Evolutionary conservation across 2,888 invertebrate species (phyloP).

Genomic region (Campoplex nolae): DNA sequence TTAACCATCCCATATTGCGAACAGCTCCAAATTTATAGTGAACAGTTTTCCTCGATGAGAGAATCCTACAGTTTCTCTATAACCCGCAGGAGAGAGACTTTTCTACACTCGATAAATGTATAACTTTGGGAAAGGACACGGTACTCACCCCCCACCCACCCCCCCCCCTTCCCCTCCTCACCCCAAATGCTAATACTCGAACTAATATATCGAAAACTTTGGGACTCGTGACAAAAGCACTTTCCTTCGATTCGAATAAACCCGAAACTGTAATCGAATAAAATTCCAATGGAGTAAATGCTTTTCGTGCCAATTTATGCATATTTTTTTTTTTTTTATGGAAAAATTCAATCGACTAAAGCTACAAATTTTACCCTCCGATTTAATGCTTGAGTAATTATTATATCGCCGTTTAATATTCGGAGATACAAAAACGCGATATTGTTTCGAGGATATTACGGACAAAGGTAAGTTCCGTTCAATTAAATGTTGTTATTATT

Average conservation of each 20-base stretch:
- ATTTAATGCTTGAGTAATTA: neutral
- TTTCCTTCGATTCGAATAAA: constrained; percentile 14
- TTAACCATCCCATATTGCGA: constrained; percentile 64
- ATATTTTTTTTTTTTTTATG: no score
- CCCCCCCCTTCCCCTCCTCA: no score
- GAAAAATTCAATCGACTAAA: neutral
- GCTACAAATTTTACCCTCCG: neutral
- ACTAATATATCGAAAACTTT: constrained; percentile 41
- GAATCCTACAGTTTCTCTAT: neutral
- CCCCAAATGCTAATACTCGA: constrained; percentile 36
- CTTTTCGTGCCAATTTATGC: neutral
- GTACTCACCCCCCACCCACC: neutral
- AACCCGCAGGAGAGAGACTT: neutral
- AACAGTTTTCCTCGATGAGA: constrained; percentile 47
- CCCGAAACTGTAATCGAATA: neutral
- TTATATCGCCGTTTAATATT: neutral
- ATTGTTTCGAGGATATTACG: neutral
- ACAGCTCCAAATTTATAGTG: constrained; percentile 66
- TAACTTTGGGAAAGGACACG: neutral
- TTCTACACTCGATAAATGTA: neutral
- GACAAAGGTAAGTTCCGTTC: constrained; percentile 25
- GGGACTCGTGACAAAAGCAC: constrained; percentile 21
- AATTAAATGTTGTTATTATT: constrained; percentile 20
- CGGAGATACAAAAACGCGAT: neutral
- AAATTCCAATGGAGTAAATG: neutral